Percentiles rank a stretch among this genome's conserved stretches.
Conservation (phyloP, 64 coral and sea anemone species). For the Porites lutea region DNA sequence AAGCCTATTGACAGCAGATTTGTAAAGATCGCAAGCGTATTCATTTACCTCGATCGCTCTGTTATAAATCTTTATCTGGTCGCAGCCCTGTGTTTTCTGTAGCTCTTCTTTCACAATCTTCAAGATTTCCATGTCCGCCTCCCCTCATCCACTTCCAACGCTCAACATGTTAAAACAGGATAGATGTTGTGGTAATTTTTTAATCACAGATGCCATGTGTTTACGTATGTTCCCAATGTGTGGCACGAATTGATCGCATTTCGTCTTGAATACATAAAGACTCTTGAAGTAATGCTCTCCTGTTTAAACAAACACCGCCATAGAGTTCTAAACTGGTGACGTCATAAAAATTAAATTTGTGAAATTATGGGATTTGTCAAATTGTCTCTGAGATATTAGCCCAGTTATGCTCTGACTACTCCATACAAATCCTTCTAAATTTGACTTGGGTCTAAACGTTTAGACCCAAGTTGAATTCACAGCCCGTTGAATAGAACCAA, state of each 20-base stretch:
- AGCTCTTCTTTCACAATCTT: constrained; percentile 26
- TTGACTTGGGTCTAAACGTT: too few relatives aligned
- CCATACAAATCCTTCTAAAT: too few relatives aligned
- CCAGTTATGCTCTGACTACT: too few relatives aligned
- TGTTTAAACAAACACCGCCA: too few relatives aligned
- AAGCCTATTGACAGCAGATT: background rate
- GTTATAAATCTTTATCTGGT: constrained; percentile 22
- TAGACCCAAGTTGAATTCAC: too few relatives aligned
- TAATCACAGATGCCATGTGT: background rate
- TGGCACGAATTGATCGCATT: background rate
- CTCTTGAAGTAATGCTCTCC: background rate
- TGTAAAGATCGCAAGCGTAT: background rate
- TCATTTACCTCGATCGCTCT: constrained; percentile 19
- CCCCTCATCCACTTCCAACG: constrained; percentile 4
- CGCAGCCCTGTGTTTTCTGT: background rate
- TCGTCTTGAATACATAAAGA: background rate
- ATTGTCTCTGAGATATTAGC: too few relatives aligned
- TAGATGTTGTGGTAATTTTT: too few relatives aligned
- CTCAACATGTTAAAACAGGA: constrained; percentile 3
- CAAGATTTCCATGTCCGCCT: constrained; percentile 2
- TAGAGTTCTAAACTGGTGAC: too few relatives aligned
- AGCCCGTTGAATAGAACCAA: too few relatives aligned
- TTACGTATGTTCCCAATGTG: background rate
- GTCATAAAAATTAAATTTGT: too few relatives aligned
- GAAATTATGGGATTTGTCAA: too few relatives aligned